Base-by-base conservation (phyloP, 2,888 invertebrate genomes). In the Lycophotia porphyrea region DNA sequence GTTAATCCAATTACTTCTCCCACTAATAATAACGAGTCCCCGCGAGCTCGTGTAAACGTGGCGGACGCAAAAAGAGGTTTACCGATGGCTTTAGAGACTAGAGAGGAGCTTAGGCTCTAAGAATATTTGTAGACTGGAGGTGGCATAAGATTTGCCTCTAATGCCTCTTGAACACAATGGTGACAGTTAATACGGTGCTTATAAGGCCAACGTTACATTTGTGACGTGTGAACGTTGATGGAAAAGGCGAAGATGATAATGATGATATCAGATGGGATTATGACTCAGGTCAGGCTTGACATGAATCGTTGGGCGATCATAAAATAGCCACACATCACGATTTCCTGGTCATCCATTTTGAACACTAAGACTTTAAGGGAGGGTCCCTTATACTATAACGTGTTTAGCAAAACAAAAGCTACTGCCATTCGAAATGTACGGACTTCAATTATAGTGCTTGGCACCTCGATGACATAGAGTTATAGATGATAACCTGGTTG, bases 1-100 rank as follows among this genome's bases (percentile, higher is more conserved):
- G 96, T 94, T 95, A 89, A 96, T 96, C 95, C 95, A 96, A 96
- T 96, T 96, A 96, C 91, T 84, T 80, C 86, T 79, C 85, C 86
- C 88, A 90, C 91, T 92, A 92, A 91, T 93, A 93, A 94, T 92
- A 92, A 88, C 88, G 89, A 86, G 89, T 87, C 88, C 84, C 72
- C 88, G 87, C 86, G 80, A 86, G 77, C 78, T 80, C 75, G 67
- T 78, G 82, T 86, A 64, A 80, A 80, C 84, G 84, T 81, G 75
- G 52, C 71, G 75, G 58, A 69, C 71, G 74, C 71, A 71, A 86
- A 76, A 77, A 77, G 61, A 49, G 44, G 77, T 79, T 84, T 81
- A 78, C 70, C 75, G 77, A 79, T 73, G 78, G 52, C 55, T 80
- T 71, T 78, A 73, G 27, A n/a, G 34, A 65, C 67, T 36, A 72